Conservation (phyloP, 2,113 vertebrate species). For the Bostrychus sinensis region DNA sequence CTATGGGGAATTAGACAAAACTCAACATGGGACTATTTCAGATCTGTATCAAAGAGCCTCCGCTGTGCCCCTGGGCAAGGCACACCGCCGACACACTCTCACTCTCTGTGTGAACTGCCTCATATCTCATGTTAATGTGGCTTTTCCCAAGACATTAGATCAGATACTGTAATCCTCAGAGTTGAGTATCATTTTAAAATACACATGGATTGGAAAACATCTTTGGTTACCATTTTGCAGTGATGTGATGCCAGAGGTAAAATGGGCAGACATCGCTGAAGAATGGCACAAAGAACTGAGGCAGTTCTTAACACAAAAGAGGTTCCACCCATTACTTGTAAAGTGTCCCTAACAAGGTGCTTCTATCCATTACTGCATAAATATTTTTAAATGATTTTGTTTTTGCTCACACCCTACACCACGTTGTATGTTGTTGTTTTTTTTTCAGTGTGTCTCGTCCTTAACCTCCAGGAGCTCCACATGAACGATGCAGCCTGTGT, state of each 20-base stretch:
- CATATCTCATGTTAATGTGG: constrained; percentile 48
- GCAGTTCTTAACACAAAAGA: no score
- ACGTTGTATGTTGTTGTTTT: background rate
- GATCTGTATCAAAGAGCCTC: constrained; percentile 53
- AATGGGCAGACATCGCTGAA: no score
- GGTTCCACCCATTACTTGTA: no score
- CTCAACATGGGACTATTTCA: constrained; percentile 34
- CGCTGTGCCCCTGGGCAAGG: constrained; percentile 41
- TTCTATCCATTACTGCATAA: no score
- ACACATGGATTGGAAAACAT: background rate
- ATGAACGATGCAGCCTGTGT: constrained; percentile 42
- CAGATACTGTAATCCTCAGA: constrained; percentile 16
- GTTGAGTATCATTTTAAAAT: constrained; percentile 29
- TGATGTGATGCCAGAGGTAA: no score
- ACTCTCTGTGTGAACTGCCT: constrained; percentile 25
- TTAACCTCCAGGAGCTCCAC: constrained; percentile 45
- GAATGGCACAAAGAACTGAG: no score
- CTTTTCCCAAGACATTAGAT: constrained; percentile 37
- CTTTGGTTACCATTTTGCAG: no score
- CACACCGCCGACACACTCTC: constrained; percentile 15
- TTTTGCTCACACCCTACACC: no score
- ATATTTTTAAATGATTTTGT: no score
- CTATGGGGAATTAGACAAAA: constrained; percentile 31
- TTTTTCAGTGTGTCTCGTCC: constrained; percentile 39
- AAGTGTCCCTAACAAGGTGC: no score